Evolutionary conservation across 2,797 vertebrate genomes (phyloP).

Genomic region (Onychomys leucogaster): DNA sequence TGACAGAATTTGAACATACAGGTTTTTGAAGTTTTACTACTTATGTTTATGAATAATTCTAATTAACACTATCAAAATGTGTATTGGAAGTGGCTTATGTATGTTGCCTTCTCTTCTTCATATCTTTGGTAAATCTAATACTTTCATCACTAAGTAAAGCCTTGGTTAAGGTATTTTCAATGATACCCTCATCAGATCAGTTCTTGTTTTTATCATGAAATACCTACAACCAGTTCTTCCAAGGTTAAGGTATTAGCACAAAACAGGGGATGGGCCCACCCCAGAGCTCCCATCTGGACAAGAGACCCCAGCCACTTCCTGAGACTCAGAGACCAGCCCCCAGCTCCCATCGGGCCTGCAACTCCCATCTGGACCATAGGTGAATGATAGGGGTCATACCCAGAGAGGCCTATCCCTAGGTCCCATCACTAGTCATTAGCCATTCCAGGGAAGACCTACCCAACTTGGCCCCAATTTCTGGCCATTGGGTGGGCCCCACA

Average conservation of each 20-base stretch:
- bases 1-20: neutral
- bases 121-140: neutral
- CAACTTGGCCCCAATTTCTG: too few species aligned
- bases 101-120: neutral
- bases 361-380: too few species aligned
- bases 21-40: neutral
- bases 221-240: neutral
- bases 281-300: too few species aligned
- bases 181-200: neutral
- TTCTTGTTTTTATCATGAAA: neutral
- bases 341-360: too few species aligned
- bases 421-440: too few species aligned
- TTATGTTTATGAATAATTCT: neutral
- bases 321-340: too few species aligned
- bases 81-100: neutral
- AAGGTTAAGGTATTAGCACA: neutral
- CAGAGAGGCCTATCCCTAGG: too few species aligned
- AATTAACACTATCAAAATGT: neutral
- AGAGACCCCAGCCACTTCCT: too few species aligned
- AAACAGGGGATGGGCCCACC: neutral
- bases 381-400: too few species aligned
- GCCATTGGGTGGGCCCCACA: too few species aligned
- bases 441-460: too few species aligned
- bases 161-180: neutral
- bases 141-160: neutral